Percentiles rank a stretch among this genome's conserved stretches.
These are phyloP conservation scores for Amphiprion ocellaris DNA, from an alignment of 2,113 vertebrate species.

Conservation along the genomic window DNA sequence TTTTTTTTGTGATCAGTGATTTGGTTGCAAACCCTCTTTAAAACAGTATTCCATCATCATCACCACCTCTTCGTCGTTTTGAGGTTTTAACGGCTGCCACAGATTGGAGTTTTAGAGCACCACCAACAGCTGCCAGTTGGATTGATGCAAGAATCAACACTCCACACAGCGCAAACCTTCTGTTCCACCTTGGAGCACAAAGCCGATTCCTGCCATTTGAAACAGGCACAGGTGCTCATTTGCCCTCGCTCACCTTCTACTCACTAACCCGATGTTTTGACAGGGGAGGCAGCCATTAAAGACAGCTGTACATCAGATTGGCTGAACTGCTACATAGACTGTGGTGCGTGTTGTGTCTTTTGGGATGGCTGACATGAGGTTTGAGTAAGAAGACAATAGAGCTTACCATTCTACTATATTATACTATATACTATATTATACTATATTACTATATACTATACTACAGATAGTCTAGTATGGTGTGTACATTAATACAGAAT, in stretches of 20 bases:
- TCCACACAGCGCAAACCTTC: constrained; percentile 54
- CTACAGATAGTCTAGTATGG: neutral
- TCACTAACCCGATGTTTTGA: constrained; percentile 40
- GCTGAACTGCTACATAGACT: constrained; percentile 20
- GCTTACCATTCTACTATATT: neutral
- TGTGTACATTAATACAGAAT: neutral
- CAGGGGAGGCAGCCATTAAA: constrained; percentile 25
- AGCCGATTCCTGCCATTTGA: constrained; percentile 62
- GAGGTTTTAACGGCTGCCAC: constrained; percentile 30
- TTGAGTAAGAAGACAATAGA: constrained; percentile 14
- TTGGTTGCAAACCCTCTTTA: constrained; percentile 11
- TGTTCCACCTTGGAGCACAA: constrained; percentile 43
- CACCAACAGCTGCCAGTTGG: constrained; percentile 64
- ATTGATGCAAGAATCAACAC: constrained; percentile 57
- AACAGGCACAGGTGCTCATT: constrained; percentile 59
- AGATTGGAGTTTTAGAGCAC: constrained; percentile 35
- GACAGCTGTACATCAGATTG: constrained; percentile 37
- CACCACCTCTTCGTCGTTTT: constrained; percentile 40
- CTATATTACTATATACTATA: neutral
- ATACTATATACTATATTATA: neutral
- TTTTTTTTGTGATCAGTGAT: constrained; percentile 17
- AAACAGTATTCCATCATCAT: constrained; percentile 16
- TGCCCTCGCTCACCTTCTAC: constrained; percentile 41
- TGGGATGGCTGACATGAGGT: constrained; percentile 9
- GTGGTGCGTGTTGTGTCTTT: constrained; percentile 10